phyloP scores from a whole-genome alignment of 2,888 invertebrate genomes.

The Heliconius aoede region DNA sequence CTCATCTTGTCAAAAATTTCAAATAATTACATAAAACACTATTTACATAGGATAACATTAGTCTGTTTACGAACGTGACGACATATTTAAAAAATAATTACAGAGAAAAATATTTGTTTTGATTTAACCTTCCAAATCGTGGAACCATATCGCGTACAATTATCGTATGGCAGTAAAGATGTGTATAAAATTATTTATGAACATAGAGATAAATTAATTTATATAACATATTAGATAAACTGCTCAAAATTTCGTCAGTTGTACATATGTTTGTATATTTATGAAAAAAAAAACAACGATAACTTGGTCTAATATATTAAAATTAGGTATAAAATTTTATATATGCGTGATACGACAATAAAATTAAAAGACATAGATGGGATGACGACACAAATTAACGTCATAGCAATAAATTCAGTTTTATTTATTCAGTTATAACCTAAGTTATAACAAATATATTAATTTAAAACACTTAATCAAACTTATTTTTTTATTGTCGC shows the following conservation, averaged over 20 bases:
- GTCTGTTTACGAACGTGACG: conserved; percentile 9
- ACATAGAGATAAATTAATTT: background rate
- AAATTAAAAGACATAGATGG: background rate
- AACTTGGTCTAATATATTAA: background rate
- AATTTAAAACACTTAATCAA: background rate
- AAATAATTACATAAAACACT: background rate
- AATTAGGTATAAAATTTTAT: too few relatives aligned
- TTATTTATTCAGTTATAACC: background rate
- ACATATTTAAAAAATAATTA: background rate
- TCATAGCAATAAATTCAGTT: conserved; percentile 2
- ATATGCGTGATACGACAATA: background rate
- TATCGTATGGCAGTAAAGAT: conserved; percentile 18
- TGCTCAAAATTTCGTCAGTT: background rate
- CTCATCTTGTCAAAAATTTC: background rate
- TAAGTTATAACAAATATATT: conserved; percentile 2
- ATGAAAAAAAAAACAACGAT: background rate
- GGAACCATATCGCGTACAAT: conserved; percentile 13
- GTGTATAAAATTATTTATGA: conserved; percentile 13
- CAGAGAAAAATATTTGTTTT: too few relatives aligned
- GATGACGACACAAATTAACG: background rate
- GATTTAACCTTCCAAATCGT: conserved; percentile 19
- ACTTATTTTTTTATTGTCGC: conserved; percentile 16
- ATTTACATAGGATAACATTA: background rate
- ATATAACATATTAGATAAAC: conserved; percentile 1
- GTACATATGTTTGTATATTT: background rate